Base-by-base conservation (phyloP, 2,113 vertebrate species). In the Caretta caretta region DNA sequence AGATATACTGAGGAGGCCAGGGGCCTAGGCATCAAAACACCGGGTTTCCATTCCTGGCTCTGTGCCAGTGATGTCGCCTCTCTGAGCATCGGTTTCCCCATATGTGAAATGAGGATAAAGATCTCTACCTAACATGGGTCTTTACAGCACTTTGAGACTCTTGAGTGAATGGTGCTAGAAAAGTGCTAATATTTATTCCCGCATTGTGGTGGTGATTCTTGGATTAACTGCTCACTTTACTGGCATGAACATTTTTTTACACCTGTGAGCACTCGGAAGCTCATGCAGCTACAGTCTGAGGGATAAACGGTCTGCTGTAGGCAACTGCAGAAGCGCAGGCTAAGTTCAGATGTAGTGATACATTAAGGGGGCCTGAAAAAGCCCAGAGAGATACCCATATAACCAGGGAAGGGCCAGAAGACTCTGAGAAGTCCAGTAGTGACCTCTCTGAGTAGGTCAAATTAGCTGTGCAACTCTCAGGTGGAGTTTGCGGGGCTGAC, bases 161-260 rank as follows among this genome's bases (percentile, higher is more conserved):
- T 13, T 92, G 83, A 88, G 83, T 91, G 53, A 95, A 95, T 78
- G 79, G 93, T 91, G 84, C 93, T 80, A 89, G 80, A 80, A 2
- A 88, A 90, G 91, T 65, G 89, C 95, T 38, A 83, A 90, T 95
- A 83, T n/a, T 90, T 91, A 85, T 91, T 96, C 38, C 90, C 1
- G 7, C 62, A 88, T 79, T 94, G 92, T 1, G 1, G 35, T 84
- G 51, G 83, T 89, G 95, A 95, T 88, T 96, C 94, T 91, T 96
- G 95, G 92, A 48, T n/a, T 83, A 92, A 83, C 65, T 81, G 11
- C 38, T 95, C 79, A 75, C 78, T 95, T 94, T 0, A 1, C 48
- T 91, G 49, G 42, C 82, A 93, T 38, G 76, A 46, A 69, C 48
- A 50, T 6, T 4, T 10, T 69, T 83, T 93, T 53, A 83, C 59